phyloP scores from a whole-genome alignment of 2,113 vertebrate species.

The Todiramphus chloris region DNA sequence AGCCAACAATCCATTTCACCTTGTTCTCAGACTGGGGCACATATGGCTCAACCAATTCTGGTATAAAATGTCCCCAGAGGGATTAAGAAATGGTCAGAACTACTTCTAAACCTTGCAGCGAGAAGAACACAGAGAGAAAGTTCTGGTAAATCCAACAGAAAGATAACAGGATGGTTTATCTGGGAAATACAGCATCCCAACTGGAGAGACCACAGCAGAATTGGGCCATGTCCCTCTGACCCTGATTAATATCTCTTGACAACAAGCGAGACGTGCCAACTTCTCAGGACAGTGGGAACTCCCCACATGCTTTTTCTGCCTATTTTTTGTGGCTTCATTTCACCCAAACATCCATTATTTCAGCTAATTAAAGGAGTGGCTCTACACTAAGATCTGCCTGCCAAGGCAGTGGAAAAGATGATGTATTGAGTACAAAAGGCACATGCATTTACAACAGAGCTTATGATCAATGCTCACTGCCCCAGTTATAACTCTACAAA shows the following conservation, averaged over 20 bases:
- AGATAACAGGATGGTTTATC: background rate
- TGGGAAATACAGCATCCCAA: background rate
- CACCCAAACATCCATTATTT: slow-evolving; percentile 8
- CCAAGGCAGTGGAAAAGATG: slow-evolving; percentile 19
- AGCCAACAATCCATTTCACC: background rate
- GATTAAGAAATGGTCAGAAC: background rate
- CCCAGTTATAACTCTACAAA: background rate
- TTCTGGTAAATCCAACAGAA: background rate
- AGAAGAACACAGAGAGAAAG: background rate
- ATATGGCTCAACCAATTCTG: background rate
- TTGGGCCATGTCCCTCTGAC: background rate
- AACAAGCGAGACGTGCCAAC: background rate
- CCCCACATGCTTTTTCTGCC: background rate
- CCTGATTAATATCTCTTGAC: background rate
- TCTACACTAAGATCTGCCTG: background rate
- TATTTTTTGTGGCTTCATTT: background rate
- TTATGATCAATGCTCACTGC: background rate
- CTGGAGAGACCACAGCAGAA: background rate
- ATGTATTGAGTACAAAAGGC: background rate
- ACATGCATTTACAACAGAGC: background rate
- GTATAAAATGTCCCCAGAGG: background rate
- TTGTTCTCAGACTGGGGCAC: background rate
- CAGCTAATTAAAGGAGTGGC: slow-evolving; percentile 28
- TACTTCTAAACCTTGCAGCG: background rate
- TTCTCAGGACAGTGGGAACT: background rate